Conservation (phyloP, 1,140 invertebrate genomes). For the Nasonia giraulti region DNA sequence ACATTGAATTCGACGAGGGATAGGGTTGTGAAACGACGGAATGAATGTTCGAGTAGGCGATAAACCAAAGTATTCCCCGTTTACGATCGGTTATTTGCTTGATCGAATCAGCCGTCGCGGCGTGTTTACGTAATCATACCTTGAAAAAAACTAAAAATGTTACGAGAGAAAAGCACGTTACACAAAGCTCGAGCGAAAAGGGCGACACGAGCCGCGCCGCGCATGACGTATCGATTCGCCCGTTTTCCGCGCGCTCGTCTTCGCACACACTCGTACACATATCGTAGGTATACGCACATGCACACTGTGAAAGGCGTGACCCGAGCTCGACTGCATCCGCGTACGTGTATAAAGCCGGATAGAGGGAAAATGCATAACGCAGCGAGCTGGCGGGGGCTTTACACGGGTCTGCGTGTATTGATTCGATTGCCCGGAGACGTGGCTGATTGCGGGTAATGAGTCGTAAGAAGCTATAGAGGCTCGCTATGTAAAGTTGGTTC, state of each 20-base stretch:
- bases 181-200: background rate
- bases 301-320: conserved; percentile 3
- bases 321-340: background rate
- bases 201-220: background rate
- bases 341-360: background rate
- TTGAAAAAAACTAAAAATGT: background rate
- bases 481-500: too few species aligned
- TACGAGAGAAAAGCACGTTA: background rate
- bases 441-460: background rate
- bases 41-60: background rate
- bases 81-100: background rate
- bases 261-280: background rate
- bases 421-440: background rate
- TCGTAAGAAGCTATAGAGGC: background rate
- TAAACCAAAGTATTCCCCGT: background rate
- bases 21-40: background rate
- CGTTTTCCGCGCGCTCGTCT: background rate
- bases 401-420: background rate
- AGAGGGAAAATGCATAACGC: background rate
- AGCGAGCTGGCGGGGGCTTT: background rate
- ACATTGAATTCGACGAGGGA: conserved; percentile 17
- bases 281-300: background rate
- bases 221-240: conserved; percentile 29
- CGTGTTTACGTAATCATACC: too few species aligned
- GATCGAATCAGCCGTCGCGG: too few species aligned